A percentile compares a stretch with the other conserved stretches of the same genome.
Conservation (phyloP, 1,140 invertebrate species). For the Achatina immaculata region DNA sequence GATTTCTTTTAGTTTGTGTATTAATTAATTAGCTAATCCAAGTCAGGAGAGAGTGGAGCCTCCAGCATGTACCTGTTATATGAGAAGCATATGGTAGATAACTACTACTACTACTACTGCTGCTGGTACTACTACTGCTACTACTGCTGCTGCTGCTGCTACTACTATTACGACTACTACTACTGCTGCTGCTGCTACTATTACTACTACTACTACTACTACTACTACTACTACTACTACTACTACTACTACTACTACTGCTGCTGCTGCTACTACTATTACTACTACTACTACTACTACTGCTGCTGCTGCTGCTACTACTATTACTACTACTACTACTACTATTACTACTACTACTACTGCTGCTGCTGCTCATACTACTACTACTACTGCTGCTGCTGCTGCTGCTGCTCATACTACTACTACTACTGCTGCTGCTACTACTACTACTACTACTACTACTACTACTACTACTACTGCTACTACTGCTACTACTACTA, state of each 20-base stretch:
- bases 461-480: conserved; percentile 25
- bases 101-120: conserved; percentile 12
- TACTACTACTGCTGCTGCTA: conserved; percentile 8
- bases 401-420: background rate
- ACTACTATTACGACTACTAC: background rate
- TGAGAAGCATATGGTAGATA: no score
- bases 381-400: background rate
- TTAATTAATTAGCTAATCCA: no score
- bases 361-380: background rate
- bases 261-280: conserved; percentile 33
- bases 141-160: background rate
- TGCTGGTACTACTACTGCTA: conserved; percentile 16
- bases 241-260: conserved; percentile 36
- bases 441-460: conserved; percentile 26
- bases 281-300: conserved; percentile 36
- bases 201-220: background rate
- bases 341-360: conserved; percentile 29
- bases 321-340: conserved; percentile 38
- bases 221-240: conserved; percentile 29
- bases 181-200: background rate
- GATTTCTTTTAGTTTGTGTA: no score
- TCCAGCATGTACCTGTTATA: no score
- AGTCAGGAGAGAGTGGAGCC: no score
- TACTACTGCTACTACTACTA: conserved; percentile 37
- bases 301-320: conserved; percentile 33